Conservation (phyloP, 1,140 invertebrate genomes). For the Caenorhabditis briggsae region DNA sequence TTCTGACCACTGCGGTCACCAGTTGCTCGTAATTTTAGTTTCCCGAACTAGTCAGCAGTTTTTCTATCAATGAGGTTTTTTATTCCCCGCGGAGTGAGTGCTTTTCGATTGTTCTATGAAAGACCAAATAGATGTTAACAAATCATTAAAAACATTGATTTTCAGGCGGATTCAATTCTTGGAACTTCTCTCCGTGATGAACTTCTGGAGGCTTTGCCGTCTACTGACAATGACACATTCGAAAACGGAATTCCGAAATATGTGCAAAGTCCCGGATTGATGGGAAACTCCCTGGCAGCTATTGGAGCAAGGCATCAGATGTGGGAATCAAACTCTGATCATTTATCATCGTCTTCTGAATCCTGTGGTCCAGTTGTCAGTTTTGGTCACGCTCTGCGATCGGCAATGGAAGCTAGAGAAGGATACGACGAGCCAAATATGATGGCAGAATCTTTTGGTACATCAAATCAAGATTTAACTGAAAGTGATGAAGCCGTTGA, state of each 20-base stretch:
- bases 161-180: slow-evolving; percentile 25
- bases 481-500: slow-evolving; percentile 7
- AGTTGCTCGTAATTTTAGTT: not conserved
- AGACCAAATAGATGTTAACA: not conserved
- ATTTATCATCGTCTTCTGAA: slow-evolving; percentile 55
- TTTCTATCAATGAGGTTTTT: not conserved
- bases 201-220: not conserved
- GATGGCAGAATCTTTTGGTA: not conserved
- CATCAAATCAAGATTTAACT: slow-evolving; percentile 21
- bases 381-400: slow-evolving; percentile 61
- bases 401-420: slow-evolving; percentile 41
- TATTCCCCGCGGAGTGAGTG: no score
- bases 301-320: slow-evolving; percentile 35
- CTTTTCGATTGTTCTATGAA: not conserved
- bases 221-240: not conserved
- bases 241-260: slow-evolving; percentile 18
- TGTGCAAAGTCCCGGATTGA: slow-evolving; percentile 26
- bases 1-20: not conserved
- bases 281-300: slow-evolving; percentile 24
- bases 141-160: not conserved
- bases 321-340: slow-evolving; percentile 35
- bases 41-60: not conserved
- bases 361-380: slow-evolving; percentile 47
- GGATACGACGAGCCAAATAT: not conserved
- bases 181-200: slow-evolving; percentile 44